These are phyloP conservation scores for Venustoraphidia nigricollis DNA, from an alignment of 2,888 invertebrate species.

Conservation along the genomic window DNA sequence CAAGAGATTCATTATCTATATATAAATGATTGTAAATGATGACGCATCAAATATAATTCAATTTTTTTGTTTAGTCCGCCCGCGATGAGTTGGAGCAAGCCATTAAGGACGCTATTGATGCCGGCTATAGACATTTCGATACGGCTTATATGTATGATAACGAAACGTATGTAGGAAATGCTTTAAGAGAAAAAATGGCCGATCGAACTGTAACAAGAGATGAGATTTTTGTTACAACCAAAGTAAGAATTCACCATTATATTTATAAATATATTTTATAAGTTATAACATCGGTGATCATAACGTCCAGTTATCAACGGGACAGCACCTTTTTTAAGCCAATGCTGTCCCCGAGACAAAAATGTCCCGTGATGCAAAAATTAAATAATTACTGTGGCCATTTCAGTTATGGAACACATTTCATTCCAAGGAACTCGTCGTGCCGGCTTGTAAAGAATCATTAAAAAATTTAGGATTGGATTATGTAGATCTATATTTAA, in stretches of 20 bases:
- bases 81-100: conserved; percentile 10
- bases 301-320: too few relatives aligned
- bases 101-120: conserved; percentile 29
- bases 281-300: too few relatives aligned
- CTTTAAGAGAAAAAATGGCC: conserved; percentile 25
- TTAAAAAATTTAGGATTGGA: conserved; percentile 15
- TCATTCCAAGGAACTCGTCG: conserved; percentile 39
- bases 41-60: too few relatives aligned
- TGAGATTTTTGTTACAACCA: conserved; percentile 19
- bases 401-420: conserved; percentile 44
- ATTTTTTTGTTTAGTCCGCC: too few relatives aligned
- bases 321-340: too few relatives aligned
- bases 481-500: neutral
- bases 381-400: too few relatives aligned
- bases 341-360: too few relatives aligned
- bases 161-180: conserved; percentile 27
- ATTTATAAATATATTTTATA: too few relatives aligned
- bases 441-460: conserved; percentile 24
- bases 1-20: too few relatives aligned
- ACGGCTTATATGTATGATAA: conserved; percentile 33
- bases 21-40: too few relatives aligned
- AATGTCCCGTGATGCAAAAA: too few relatives aligned
- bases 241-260: conserved; percentile 15
- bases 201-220: conserved; percentile 26
- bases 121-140: conserved; percentile 36